phyloP scores from a whole-genome alignment of 2,888 invertebrate species.

The Drosophila greeni region DNA sequence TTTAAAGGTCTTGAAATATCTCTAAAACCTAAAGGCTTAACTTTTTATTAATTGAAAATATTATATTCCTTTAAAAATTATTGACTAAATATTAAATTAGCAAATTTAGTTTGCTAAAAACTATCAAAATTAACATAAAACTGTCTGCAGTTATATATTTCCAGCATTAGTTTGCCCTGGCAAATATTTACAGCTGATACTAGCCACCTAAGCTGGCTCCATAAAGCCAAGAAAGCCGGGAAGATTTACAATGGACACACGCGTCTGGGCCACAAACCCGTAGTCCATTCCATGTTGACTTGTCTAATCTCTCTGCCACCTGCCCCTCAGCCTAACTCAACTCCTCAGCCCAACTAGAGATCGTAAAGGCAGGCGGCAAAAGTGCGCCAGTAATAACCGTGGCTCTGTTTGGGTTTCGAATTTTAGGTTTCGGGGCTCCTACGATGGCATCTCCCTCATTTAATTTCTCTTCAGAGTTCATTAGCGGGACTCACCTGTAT shows the following conservation, averaged over 20 bases:
- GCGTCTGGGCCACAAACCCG: conserved; percentile 11
- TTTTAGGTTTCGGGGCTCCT: neutral
- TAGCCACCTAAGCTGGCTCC: conserved; percentile 6
- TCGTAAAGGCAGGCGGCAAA: conserved; percentile 30
- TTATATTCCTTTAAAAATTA: too few relatives aligned
- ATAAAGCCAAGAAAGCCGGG: conserved; percentile 10
- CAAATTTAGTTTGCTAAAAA: neutral
- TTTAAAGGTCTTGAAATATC: neutral
- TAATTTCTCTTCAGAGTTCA: conserved; percentile 47
- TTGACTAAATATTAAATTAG: fast-evolving
- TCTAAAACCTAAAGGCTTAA: neutral
- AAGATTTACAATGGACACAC: conserved; percentile 31
- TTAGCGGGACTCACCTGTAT: conserved; percentile 68
- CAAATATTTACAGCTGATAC: conserved; percentile 2
- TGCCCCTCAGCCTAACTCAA: neutral
- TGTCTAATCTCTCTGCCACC: conserved; percentile 21
- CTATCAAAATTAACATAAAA: neutral
- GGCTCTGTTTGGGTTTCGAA: conserved; percentile 4
- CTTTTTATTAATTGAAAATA: neutral
- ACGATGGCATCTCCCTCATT: conserved; percentile 48
- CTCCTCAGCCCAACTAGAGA: conserved; percentile 1
- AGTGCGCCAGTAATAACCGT: conserved; percentile 43
- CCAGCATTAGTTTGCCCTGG: neutral
- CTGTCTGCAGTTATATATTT: neutral
- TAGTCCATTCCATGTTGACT: conserved; percentile 21